A percentile compares a stretch with the other conserved stretches of the same genome.
Evolutionary conservation across 2,888 invertebrate species (phyloP).

Genomic region (Dasypogon diadema): DNA sequence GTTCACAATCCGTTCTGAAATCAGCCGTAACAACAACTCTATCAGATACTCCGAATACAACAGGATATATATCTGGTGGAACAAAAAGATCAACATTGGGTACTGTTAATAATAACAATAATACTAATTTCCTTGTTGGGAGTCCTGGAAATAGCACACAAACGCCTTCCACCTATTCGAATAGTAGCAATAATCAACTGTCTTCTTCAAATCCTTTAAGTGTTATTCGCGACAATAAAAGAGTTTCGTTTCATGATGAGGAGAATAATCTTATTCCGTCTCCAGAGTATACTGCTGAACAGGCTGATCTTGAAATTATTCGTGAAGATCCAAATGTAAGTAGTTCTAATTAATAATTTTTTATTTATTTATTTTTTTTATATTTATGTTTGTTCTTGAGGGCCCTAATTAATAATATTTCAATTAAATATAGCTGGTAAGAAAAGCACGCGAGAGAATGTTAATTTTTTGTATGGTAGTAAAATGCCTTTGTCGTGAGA

Average conservation of each 20-base stretch:
- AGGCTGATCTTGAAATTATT: constrained; percentile 69
- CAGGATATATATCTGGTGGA: neutral
- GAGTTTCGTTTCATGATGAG: constrained; percentile 83
- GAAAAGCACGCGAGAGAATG: no score
- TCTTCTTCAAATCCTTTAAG: neutral
- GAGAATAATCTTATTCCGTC: constrained; percentile 66
- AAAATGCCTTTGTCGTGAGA: no score
- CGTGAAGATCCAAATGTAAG: constrained; percentile 88
- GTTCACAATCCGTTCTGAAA: constrained; percentile 17
- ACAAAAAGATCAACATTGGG: neutral
- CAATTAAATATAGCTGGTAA: no score
- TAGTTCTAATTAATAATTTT: constrained; percentile 58
- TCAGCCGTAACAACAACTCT: neutral
- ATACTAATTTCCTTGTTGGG: constrained; percentile 56
- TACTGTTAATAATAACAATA: constrained; percentile 49
- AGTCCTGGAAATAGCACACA: constrained; percentile 3
- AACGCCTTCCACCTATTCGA: constrained; percentile 55
- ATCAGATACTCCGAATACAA: constrained; percentile 1
- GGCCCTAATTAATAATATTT: no score
- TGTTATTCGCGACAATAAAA: constrained; percentile 70
- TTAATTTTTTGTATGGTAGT: no score
- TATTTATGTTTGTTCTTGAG: no score
- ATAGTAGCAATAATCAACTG: constrained; percentile 49
- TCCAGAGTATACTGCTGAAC: constrained; percentile 63
- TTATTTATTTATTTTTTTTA: no score